Percentiles rank a stretch among this genome's conserved stretches.
These are phyloP conservation scores for Neuroterus valhalla DNA, from an alignment of 1,140 invertebrate genomes.

Conservation along the genomic window DNA sequence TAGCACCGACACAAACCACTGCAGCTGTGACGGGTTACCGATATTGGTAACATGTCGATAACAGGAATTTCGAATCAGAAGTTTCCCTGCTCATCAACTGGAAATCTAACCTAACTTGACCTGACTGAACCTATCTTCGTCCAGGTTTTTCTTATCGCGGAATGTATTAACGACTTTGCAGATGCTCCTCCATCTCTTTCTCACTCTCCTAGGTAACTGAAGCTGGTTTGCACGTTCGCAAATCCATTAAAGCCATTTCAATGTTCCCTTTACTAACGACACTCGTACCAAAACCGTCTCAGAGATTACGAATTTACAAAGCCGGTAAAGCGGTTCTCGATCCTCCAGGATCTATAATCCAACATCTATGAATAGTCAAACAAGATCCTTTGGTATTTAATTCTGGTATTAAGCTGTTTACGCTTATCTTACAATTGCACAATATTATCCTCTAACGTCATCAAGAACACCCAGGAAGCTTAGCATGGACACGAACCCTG, in stretches of 20 bases:
- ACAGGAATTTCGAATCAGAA: constrained; percentile 58
- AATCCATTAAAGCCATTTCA: neutral
- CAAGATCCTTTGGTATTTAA: too few species aligned
- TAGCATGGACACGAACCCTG: too few species aligned
- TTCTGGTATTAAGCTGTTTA: too few species aligned
- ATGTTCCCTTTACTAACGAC: constrained; percentile 19
- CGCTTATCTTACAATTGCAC: too few species aligned
- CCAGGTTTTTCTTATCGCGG: neutral
- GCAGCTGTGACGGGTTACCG: too few species aligned
- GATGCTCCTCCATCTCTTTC: neutral
- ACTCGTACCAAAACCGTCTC: constrained; percentile 2
- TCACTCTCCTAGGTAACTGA: neutral
- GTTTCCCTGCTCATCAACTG: constrained; percentile 47
- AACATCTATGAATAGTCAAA: too few species aligned
- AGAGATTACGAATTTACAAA: constrained; percentile 19
- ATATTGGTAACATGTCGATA: too few species aligned
- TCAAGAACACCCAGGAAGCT: too few species aligned
- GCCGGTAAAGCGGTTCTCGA: neutral
- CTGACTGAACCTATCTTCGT: neutral
- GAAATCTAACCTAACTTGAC: constrained; percentile 33
- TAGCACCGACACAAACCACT: too few species aligned
- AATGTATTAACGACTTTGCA: constrained; percentile 41
- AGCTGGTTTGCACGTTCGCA: constrained; percentile 15
- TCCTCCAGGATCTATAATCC: neutral
- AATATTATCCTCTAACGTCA: too few species aligned